Conservation (phyloP, 2,797 vertebrate species). For the Sebastes cheni region DNA sequence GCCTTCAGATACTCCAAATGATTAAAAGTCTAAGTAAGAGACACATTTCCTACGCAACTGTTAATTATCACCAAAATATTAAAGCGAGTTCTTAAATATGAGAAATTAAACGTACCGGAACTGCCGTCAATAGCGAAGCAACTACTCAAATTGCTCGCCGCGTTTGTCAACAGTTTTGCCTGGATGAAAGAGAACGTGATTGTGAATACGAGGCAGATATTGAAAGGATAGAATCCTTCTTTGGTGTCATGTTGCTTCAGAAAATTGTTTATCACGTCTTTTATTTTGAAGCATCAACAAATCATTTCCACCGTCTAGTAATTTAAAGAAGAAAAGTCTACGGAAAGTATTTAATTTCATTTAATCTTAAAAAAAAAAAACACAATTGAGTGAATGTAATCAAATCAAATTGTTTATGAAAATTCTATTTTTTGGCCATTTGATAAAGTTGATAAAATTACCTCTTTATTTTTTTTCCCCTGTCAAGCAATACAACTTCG, state of each 20-base stretch:
- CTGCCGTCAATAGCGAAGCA: neutral
- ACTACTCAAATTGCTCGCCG: neutral
- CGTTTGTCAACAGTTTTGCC: neutral
- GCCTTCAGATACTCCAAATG: conserved; percentile 1
- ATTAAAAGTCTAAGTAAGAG: conserved; percentile 2
- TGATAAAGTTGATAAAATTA: neutral
- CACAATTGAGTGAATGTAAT: neutral
- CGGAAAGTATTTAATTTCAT: neutral
- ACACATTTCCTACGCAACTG: neutral
- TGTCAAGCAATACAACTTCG: neutral
- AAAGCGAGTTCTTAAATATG: neutral
- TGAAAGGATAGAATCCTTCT: conserved; percentile 24
- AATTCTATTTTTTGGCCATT: neutral
- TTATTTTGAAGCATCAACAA: conserved; percentile 16
- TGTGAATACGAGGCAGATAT: conserved; percentile 11
- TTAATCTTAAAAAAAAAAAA: neutral
- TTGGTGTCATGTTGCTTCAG: neutral
- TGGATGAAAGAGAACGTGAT: neutral
- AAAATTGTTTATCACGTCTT: conserved; percentile 5
- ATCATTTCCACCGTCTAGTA: neutral
- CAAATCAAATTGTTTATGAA: neutral
- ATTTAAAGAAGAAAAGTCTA: neutral
- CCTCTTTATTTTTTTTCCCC: neutral
- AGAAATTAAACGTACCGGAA: neutral
- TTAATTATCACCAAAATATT: conserved; percentile 20